Conservation (phyloP, 2,888 invertebrate species). For the Podabrus alpinus region DNA sequence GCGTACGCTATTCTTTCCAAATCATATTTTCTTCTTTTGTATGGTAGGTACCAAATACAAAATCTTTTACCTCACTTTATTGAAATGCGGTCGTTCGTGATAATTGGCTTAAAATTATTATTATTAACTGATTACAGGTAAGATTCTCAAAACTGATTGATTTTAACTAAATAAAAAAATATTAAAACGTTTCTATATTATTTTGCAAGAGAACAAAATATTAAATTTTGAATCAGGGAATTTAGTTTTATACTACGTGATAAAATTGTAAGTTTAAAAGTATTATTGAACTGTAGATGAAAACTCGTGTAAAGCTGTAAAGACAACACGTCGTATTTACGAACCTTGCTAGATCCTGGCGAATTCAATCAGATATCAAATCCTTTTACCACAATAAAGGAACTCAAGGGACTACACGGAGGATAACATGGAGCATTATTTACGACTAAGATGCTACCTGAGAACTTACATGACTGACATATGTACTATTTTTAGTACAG, state of each 20-base stretch:
- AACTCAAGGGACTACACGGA: slow-evolving; percentile 39
- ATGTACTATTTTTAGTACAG: slow-evolving; percentile 43
- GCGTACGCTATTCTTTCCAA: background rate
- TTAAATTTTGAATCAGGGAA: background rate
- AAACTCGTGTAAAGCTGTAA: slow-evolving; percentile 25
- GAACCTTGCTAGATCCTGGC: slow-evolving; percentile 41
- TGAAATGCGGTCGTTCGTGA: background rate
- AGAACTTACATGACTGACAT: slow-evolving; percentile 38
- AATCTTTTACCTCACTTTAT: background rate
- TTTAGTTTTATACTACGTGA: background rate
- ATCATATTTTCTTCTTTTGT: background rate
- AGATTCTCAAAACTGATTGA: too few relatives aligned
- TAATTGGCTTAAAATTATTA: background rate
- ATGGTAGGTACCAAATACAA: background rate
- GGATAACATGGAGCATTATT: slow-evolving; percentile 42
- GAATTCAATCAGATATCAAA: slow-evolving; percentile 51
- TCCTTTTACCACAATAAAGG: slow-evolving; percentile 49
- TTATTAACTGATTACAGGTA: too few relatives aligned
- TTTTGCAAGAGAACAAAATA: background rate
- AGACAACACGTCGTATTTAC: slow-evolving; percentile 44
- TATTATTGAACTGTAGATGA: slow-evolving; percentile 17
- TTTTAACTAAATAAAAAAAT: too few relatives aligned
- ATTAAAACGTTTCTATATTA: background rate
- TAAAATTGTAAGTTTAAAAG: slow-evolving; percentile 5
- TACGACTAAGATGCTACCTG: slow-evolving; percentile 39